Evolutionary conservation across 2,113 vertebrate genomes (phyloP).

Genomic region (Sphyrna mokarran): DNA sequence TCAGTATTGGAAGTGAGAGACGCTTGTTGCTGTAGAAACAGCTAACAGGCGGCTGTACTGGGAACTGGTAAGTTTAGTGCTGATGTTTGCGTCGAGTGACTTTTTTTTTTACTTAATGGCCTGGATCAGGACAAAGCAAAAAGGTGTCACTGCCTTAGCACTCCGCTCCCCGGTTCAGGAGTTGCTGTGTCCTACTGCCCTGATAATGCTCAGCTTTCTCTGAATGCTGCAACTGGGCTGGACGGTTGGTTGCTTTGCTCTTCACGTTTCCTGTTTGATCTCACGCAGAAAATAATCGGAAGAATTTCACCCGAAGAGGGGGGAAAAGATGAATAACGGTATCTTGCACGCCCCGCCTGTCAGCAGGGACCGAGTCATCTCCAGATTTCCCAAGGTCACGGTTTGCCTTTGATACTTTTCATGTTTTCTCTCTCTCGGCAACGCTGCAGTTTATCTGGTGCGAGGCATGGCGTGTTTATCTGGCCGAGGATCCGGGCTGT

Average conservation of each 20-base stretch:
- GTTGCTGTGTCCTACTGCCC: neutral
- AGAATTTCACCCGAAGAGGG: neutral
- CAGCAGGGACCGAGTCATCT: slow-evolving; percentile 66
- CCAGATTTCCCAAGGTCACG: slow-evolving; percentile 72
- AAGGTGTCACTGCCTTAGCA: neutral
- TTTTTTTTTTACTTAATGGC: neutral
- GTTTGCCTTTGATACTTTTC: neutral
- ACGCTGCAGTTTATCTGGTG: neutral
- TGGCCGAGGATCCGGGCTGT: neutral
- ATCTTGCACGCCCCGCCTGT: slow-evolving; percentile 55
- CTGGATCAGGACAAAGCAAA: neutral
- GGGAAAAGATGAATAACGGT: slow-evolving; percentile 48
- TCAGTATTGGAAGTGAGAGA: neutral
- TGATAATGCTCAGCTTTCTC: neutral
- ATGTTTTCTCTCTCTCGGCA: neutral
- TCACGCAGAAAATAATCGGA: neutral
- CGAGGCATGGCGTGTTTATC: neutral
- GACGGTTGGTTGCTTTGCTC: neutral
- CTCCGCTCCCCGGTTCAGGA: neutral
- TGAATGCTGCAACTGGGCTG: neutral
- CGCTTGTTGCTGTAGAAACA: slow-evolving; percentile 19
- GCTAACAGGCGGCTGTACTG: neutral
- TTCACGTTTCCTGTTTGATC: neutral
- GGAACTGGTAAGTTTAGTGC: neutral
- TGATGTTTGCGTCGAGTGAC: neutral